Percentiles rank a stretch among this genome's conserved stretches.
Conservation (phyloP, 2,888 invertebrate genomes). For the Ommatoiulus sabulosus region DNA sequence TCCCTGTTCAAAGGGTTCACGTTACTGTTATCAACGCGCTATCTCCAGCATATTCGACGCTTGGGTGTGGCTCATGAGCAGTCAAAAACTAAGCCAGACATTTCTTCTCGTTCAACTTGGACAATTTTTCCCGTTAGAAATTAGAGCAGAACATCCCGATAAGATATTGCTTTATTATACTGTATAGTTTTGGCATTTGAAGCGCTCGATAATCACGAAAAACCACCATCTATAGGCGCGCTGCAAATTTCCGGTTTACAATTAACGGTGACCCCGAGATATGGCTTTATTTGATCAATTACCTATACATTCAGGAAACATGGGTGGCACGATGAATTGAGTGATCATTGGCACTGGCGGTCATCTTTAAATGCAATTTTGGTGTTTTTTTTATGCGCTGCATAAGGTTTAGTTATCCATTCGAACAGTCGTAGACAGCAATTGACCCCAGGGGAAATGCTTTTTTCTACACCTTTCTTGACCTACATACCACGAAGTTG, state of each 20-base stretch:
- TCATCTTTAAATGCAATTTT: not conserved
- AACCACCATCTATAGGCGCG: not conserved
- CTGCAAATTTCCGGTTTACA: constrained; percentile 1
- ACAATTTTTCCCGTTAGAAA: not conserved
- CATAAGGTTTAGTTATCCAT: not conserved
- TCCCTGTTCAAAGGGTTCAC: constrained; percentile 28
- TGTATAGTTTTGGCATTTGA: not conserved
- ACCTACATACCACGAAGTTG: constrained; percentile 34
- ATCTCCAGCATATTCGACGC: too few relatives aligned
- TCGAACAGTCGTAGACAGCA: not conserved
- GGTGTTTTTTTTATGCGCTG: not conserved
- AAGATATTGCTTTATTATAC: not conserved
- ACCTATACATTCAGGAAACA: not conserved
- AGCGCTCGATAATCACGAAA: not conserved
- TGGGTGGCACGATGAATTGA: not conserved
- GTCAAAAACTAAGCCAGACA: not conserved
- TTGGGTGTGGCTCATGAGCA: not conserved
- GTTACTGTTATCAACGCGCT: not conserved
- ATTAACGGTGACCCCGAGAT: not conserved
- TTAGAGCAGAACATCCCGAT: constrained; percentile 20
- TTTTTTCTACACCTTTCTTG: constrained; percentile 12
- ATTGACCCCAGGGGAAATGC: constrained; percentile 12
- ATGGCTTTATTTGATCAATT: too few relatives aligned
- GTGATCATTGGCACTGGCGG: constrained; percentile 9
- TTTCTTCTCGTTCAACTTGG: not conserved